phyloP scores from a whole-genome alignment of 2,113 vertebrate genomes.

The Clarias gariepinus region DNA sequence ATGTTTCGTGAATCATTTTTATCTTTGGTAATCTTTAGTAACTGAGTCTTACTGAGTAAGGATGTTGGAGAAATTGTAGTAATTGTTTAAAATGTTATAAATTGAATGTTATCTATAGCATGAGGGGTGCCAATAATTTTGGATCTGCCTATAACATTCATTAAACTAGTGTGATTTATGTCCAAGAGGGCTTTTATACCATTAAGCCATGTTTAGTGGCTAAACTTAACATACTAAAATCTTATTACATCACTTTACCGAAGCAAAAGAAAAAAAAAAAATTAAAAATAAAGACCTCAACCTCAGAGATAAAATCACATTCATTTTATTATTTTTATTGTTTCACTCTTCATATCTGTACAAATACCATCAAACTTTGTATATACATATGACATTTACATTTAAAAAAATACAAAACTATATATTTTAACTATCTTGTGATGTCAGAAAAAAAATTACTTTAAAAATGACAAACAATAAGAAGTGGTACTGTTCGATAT shows the following conservation, averaged over 20 bases:
- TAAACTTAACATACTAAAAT: background rate
- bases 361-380: conserved; percentile 99
- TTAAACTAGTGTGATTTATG: background rate
- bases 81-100: background rate
- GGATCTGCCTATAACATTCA: background rate
- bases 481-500: conserved; percentile 75
- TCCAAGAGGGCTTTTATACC: background rate
- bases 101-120: background rate
- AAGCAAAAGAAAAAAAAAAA: background rate
- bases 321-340: conserved; percentile 80
- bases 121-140: background rate
- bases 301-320: conserved; percentile 44
- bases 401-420: conserved; percentile 99
- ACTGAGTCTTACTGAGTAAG: too few species aligned
- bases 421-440: conserved; percentile 99
- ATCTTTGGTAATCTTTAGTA: too few species aligned
- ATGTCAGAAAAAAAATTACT: conserved; percentile 92
- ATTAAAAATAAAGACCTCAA: background rate
- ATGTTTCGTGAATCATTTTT: too few species aligned
- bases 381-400: conserved; percentile 99
- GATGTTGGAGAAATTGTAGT: background rate
- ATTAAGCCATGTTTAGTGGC: background rate
- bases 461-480: conserved; percentile 74
- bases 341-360: conserved; percentile 99
- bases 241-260: too few species aligned